phyloP scores from a whole-genome alignment of 1,140 invertebrate species.

The Drosophila lacteicornis region DNA sequence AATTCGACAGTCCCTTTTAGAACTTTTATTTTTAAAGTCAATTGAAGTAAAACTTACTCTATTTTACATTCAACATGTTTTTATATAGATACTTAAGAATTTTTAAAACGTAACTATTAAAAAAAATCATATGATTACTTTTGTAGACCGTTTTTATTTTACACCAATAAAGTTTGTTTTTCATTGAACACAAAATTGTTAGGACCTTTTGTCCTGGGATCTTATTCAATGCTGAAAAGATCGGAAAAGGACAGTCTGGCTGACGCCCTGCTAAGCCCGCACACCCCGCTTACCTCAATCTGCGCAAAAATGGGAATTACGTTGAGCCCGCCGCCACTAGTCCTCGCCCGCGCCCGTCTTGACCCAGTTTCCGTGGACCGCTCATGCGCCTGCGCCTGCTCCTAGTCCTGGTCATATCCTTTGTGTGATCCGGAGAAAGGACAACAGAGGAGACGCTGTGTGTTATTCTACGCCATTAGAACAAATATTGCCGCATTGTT shows the following conservation, averaged over 20 bases:
- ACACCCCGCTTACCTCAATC: conserved; percentile 62
- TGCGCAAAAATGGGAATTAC: conserved; percentile 66
- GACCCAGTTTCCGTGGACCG: conserved; percentile 39
- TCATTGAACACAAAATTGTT: conserved; percentile 1
- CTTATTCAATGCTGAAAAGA: not conserved
- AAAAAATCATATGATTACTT: too few relatives aligned
- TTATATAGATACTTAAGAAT: too few relatives aligned
- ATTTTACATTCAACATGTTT: too few relatives aligned
- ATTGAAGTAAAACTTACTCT: too few relatives aligned
- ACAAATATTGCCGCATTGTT: conserved; percentile 84
- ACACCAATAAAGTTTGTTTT: not conserved
- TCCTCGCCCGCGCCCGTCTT: conserved; percentile 32
- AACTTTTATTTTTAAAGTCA: too few relatives aligned
- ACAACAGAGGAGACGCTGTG: conserved; percentile 40
- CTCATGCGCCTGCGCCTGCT: conserved; percentile 45
- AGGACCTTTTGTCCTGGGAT: not conserved
- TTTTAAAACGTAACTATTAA: too few relatives aligned
- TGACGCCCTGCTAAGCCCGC: conserved; percentile 67
- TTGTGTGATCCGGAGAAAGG: conserved; percentile 26
- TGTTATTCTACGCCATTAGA: conserved; percentile 80
- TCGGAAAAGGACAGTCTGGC: conserved; percentile 61
- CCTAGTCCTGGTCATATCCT: conserved; percentile 7
- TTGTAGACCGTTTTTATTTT: too few relatives aligned
- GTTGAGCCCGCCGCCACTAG: conserved; percentile 53
- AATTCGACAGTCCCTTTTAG: too few relatives aligned